Conservation (phyloP, 2,888 invertebrate genomes). For the Priocnemis perturbator region DNA sequence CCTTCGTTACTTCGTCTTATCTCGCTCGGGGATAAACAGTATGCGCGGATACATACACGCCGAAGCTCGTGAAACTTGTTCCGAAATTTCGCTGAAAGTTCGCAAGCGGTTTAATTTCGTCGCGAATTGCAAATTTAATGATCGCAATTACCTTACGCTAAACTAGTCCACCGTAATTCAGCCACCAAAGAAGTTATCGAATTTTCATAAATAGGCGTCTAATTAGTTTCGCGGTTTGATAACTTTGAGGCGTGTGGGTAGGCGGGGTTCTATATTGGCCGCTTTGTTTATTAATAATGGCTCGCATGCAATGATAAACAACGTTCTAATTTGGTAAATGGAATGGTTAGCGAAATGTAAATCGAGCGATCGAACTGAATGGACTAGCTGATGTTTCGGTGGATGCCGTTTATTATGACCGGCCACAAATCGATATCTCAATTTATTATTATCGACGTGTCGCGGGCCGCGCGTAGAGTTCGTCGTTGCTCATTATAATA, state of each 20-base stretch:
- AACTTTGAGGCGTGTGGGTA: neutral
- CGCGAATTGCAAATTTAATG: too few relatives aligned
- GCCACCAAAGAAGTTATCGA: neutral
- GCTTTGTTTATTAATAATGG: constrained; percentile 19
- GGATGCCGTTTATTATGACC: constrained; percentile 14
- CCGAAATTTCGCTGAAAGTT: too few relatives aligned
- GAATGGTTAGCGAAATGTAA: constrained; percentile 33
- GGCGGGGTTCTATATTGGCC: neutral
- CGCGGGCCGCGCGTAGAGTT: constrained; percentile 12
- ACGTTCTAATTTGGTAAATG: constrained; percentile 33
- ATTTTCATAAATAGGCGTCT: constrained; percentile 7
- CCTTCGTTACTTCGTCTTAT: too few relatives aligned
- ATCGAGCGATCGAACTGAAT: constrained; percentile 14
- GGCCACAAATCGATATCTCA: constrained; percentile 34
- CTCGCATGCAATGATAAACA: constrained; percentile 18
- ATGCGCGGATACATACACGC: too few relatives aligned
- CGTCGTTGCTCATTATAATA: constrained; percentile 38
- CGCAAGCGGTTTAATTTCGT: too few relatives aligned
- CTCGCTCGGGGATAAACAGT: too few relatives aligned
- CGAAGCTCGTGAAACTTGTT: too few relatives aligned
- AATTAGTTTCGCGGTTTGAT: neutral
- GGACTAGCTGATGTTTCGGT: too few relatives aligned
- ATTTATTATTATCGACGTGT: constrained; percentile 45
- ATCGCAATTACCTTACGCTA: too few relatives aligned
- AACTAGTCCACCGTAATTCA: too few relatives aligned